Evolutionary conservation across 2,888 invertebrate species (phyloP).

Genomic region (Neria commutata): DNA sequence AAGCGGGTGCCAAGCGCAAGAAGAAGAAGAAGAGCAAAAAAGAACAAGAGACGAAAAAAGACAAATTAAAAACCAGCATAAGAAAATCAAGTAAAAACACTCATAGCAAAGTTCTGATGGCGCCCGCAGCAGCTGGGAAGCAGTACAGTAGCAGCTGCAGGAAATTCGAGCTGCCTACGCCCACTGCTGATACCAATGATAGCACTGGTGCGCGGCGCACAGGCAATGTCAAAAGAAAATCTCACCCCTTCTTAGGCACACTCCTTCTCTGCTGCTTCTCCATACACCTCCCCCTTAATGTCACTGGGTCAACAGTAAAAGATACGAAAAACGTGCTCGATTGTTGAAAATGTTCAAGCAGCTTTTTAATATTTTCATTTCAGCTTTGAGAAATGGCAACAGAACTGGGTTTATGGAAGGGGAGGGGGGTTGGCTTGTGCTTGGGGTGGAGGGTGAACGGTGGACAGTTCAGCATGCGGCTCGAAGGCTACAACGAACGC

Average conservation of each 20-base stretch:
- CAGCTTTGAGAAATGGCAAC: background rate
- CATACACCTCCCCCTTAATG: too few relatives aligned
- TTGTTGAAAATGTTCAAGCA: conserved; percentile 9
- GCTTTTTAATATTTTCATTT: conserved; percentile 3
- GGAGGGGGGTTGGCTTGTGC: conserved; percentile 11
- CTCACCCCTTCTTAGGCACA: too few relatives aligned
- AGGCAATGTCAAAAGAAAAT: background rate
- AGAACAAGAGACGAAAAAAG: background rate
- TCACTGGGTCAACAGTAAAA: too few relatives aligned
- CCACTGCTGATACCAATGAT: background rate
- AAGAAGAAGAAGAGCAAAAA: background rate
- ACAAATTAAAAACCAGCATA: background rate
- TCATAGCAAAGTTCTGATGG: background rate
- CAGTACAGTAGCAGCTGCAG: conserved; percentile 7
- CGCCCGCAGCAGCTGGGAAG: background rate
- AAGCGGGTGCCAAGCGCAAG: background rate
- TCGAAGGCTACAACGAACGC: too few relatives aligned
- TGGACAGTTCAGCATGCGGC: too few relatives aligned
- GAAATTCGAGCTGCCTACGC: conserved; percentile 3
- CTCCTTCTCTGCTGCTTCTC: too few relatives aligned
- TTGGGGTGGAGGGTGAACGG: background rate
- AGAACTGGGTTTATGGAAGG: background rate
- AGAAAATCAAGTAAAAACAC: background rate
- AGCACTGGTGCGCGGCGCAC: background rate
- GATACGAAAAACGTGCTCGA: conserved; percentile 6